Base-by-base conservation (phyloP, 30 jellyfish, hydroid and myxozoan species). In the Pseudorhiza aurosa region DNA sequence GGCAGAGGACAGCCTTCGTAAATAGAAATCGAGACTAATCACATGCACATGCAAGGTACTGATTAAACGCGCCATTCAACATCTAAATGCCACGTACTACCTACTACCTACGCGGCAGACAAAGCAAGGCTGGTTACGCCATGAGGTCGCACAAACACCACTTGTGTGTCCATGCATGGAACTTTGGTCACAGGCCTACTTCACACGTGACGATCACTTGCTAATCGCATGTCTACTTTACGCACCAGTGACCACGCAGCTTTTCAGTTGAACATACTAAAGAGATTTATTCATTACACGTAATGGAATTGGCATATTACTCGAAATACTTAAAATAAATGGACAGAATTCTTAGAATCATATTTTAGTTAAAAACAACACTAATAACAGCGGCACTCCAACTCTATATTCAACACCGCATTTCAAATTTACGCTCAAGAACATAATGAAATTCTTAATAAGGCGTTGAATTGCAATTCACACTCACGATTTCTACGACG, bases 401-500 rank as follows among this genome's bases (percentile, higher is more conserved):
- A 36, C 62, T 68, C 67, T 33, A 36, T 15, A 26, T 22, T 30
- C 82, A 68, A 68, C 82, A 68, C 82, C 82, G 67, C 67, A 33
- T 43, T 68, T 25, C 27, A 68, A 2, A 30, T 25, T 14, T 68
- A 68, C 65, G 67, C 65, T 72, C 59, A 72, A 72, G 63, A 50
- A 53, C 74, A 72, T 50, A 72, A 47, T 50, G 68, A 31, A 39
- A 56, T 30, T 26, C 30, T 29, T 72, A 72, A 44, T 25, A 45
- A 0, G 82, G 50, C 44, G 82, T 68, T 43, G 82, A 68, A 35
- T 33, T 57, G 75, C 78, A 42, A 80, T 28, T 19, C 87, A 84
- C 86, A 72, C 85, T 47, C 85, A 84, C 77, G 46, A 72, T 44
- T 49, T 36, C 45, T 63, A 84, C 21, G 95, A 84, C 22, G 95